Evolutionary conservation across 1,140 invertebrate species (phyloP).

Genomic region (Hetaerina americana): DNA sequence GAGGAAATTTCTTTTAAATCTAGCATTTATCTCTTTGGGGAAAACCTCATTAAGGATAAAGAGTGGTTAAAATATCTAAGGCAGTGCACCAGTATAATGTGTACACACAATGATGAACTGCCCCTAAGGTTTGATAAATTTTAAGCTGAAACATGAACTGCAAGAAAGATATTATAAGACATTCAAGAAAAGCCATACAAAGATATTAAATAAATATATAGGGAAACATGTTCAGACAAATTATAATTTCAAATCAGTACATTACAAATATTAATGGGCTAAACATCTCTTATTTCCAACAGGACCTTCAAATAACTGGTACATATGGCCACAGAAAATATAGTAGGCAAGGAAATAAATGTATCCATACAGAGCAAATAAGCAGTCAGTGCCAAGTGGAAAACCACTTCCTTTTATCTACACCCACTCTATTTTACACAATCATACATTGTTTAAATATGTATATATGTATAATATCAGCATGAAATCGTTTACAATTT

Average conservation of each 20-base stretch:
- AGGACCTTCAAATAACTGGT: not conserved
- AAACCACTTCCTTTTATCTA: not conserved
- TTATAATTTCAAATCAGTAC: not conserved
- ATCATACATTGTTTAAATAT: slow-evolving; percentile 1
- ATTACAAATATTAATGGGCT: not conserved
- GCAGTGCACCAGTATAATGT: not conserved
- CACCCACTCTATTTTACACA: not conserved
- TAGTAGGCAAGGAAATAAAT: not conserved
- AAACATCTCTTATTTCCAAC: not conserved
- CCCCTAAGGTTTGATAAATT: not conserved
- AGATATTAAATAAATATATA: not conserved
- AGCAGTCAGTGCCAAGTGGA: not conserved
- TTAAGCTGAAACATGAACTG: not conserved
- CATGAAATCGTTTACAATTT: not conserved
- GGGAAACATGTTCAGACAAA: not conserved
- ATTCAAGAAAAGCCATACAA: not conserved
- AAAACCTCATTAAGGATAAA: not conserved
- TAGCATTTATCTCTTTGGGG: not conserved
- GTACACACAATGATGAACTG: not conserved
- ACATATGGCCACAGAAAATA: not conserved
- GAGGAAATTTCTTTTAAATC: not conserved
- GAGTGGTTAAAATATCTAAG: not conserved
- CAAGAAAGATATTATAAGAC: not conserved
- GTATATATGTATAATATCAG: not conserved
- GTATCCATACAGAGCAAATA: not conserved